Base-by-base conservation (phyloP, 2,888 invertebrate genomes). In the Agelastica alni region DNA sequence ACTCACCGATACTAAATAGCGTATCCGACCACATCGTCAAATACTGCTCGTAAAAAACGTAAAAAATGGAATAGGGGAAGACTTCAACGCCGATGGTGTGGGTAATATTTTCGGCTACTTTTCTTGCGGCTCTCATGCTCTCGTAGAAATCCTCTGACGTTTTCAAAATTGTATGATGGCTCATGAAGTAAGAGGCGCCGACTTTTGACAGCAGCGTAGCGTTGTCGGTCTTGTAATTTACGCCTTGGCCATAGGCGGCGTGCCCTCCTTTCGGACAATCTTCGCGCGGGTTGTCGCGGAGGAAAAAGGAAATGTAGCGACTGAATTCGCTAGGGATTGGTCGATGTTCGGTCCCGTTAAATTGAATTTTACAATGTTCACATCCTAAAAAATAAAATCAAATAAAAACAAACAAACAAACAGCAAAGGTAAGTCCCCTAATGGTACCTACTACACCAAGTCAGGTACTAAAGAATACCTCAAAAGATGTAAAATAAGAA, bases 11-110 rank as follows among this genome's bases (percentile, higher is more conserved):
- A 68, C 93, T 93, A 71, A 87, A 84, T 22, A 94, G 74, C 0
- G 96, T 93, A 70, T 97, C 95, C 0, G 88, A 83, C 88, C 96
- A 93, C 85, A 97, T 95, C 5, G 94, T 94, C 61, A 97, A 80
- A 77, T 99, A 99, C 79, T 99, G 98, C 75, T 99, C 99, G 75
- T 99, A 99, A 80, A 95, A 99, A 17, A 99, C 97, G 75, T 99
- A 99, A 80, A 96, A 96, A 45, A 97, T 87, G 1, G 91, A 96
- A 79, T 98, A 93, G 0, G 92, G 91, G 75, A 92, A 92, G 59
- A 93, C 91, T 74, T 85, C 86, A 20, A 87, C 63, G 5, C 68
- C 65, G n/a, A 97, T 78, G 64, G 88, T 90, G 20, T 83, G 78
- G 0, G 94, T 91, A 13, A 99, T 85, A 71, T 70, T 69, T 3